Evolutionary conservation across 1,140 invertebrate species (phyloP).

Genomic region (Drosophila azteca): DNA sequence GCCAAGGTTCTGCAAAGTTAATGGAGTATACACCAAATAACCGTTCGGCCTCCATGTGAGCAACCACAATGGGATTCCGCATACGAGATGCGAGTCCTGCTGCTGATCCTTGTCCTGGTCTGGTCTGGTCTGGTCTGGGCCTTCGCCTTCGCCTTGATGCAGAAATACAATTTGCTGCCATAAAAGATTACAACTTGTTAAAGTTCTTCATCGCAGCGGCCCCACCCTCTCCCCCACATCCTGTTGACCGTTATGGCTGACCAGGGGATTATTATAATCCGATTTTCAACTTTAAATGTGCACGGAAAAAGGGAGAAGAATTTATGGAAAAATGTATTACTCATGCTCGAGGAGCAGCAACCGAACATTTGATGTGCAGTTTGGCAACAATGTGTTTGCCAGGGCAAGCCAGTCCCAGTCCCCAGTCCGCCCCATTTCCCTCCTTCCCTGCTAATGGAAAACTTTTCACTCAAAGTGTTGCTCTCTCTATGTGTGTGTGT

Average conservation of each 20-base stretch:
- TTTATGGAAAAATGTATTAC: slow-evolving; percentile 43
- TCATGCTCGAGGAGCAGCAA: neutral
- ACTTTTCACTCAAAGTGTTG: slow-evolving; percentile 40
- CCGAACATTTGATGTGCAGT: slow-evolving; percentile 48
- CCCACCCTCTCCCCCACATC: neutral
- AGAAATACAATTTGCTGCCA: slow-evolving; percentile 63
- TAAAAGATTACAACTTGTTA: slow-evolving; percentile 69
- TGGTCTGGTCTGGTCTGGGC: neutral
- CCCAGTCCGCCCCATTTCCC: neutral
- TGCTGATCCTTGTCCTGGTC: neutral
- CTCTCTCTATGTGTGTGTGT: slow-evolving; percentile 11
- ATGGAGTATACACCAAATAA: slow-evolving; percentile 30
- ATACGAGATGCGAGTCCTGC: slow-evolving; percentile 12
- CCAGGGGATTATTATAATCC: slow-evolving; percentile 73
- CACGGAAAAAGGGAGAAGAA: slow-evolving; percentile 25
- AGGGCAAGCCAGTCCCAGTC: slow-evolving; percentile 12
- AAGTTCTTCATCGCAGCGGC: slow-evolving; percentile 18
- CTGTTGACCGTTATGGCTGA: slow-evolving; percentile 34
- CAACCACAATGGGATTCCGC: slow-evolving; percentile 6
- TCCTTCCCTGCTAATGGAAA: slow-evolving; percentile 40
- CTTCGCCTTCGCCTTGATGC: slow-evolving; percentile 1
- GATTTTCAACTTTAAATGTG: slow-evolving; percentile 67
- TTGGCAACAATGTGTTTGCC: slow-evolving; percentile 49
- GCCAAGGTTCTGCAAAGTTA: slow-evolving; percentile 38
- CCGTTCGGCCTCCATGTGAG: slow-evolving; percentile 26